A percentile compares a stretch with the other conserved stretches of the same genome.
These are phyloP conservation scores for Apoda limacodes DNA, from an alignment of 2,888 invertebrate species.

Conservation along the genomic window DNA sequence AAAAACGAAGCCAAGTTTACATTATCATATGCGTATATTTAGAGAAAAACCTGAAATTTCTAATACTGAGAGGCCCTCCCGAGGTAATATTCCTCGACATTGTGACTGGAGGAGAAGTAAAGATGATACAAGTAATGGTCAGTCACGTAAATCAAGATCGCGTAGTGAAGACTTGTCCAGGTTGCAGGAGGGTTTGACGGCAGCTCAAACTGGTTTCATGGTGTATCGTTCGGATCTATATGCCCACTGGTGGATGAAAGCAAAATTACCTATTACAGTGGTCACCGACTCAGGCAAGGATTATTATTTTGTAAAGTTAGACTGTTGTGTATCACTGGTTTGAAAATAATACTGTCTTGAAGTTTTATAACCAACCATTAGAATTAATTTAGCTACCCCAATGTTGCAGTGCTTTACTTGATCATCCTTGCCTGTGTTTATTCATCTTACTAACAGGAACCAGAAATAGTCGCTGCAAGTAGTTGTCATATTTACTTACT, in stretches of 20 bases:
- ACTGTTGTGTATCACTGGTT: constrained; percentile 67
- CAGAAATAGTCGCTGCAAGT: constrained; percentile 50
- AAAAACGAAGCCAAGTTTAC: constrained; percentile 56
- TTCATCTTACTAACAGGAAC: constrained; percentile 61
- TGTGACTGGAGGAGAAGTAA: constrained; percentile 39
- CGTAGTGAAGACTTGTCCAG: constrained; percentile 61
- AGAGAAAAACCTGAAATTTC: constrained; percentile 40
- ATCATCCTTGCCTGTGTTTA: constrained; percentile 72
- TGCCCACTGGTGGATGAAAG: constrained; percentile 95
- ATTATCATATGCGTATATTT: constrained; percentile 65
- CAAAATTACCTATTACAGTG: constrained; percentile 78
- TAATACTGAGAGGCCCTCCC: constrained; percentile 35
- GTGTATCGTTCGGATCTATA: constrained; percentile 87
- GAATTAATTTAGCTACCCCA: constrained; percentile 64
- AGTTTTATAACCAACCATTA: constrained; percentile 64
- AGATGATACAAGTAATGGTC: constrained; percentile 25
- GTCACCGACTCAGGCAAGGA: constrained; percentile 72
- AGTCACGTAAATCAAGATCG: constrained; percentile 47
- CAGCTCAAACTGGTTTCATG: constrained; percentile 56
- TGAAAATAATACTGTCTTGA: constrained; percentile 65
- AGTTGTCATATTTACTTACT: constrained; percentile 51
- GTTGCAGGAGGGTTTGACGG: constrained; percentile 49
- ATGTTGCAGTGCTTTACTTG: constrained; percentile 69
- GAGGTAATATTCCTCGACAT: constrained; percentile 41
- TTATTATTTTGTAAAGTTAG: constrained; percentile 67